A percentile compares a stretch with the other conserved stretches of the same genome.
These are phyloP conservation scores for Rhipidura dahli DNA, from an alignment of 2,113 vertebrate species.

Conservation along the genomic window DNA sequence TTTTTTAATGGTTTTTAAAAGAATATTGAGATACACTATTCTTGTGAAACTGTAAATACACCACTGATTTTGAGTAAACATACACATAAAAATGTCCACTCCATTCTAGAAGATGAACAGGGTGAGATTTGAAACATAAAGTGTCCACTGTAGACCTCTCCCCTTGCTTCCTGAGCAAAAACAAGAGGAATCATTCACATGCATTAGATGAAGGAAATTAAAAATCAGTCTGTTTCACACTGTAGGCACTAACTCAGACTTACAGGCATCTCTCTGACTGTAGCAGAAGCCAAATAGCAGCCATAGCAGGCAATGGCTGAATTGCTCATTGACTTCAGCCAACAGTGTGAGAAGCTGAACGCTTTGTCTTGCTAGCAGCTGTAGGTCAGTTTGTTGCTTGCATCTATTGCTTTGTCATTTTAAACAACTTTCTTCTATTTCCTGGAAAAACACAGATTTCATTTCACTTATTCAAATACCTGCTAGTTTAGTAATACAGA, in stretches of 20 bases:
- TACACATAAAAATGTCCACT: rapidly evolving
- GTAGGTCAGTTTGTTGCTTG: neutral
- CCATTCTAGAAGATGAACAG: neutral
- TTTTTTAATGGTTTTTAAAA: neutral
- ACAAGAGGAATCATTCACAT: neutral
- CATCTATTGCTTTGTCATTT: neutral
- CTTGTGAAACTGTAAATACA: neutral
- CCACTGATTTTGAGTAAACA: neutral
- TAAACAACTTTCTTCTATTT: neutral
- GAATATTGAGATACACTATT: neutral
- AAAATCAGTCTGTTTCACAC: neutral
- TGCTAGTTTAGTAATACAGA: neutral
- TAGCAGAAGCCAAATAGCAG: neutral
- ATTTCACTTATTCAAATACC: neutral
- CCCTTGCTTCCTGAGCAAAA: neutral
- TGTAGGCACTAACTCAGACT: neutral
- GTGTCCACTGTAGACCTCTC: rapidly evolving
- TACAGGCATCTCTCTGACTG: neutral
- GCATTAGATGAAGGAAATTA: neutral
- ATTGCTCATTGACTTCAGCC: neutral
- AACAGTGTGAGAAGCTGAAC: neutral
- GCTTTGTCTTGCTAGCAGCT: neutral
- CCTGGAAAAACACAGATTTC: neutral
- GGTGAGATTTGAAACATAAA: neutral
- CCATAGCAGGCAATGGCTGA: neutral